Base-by-base conservation (phyloP, 2,888 invertebrate genomes). In the Zhuqinia jingwanae region DNA sequence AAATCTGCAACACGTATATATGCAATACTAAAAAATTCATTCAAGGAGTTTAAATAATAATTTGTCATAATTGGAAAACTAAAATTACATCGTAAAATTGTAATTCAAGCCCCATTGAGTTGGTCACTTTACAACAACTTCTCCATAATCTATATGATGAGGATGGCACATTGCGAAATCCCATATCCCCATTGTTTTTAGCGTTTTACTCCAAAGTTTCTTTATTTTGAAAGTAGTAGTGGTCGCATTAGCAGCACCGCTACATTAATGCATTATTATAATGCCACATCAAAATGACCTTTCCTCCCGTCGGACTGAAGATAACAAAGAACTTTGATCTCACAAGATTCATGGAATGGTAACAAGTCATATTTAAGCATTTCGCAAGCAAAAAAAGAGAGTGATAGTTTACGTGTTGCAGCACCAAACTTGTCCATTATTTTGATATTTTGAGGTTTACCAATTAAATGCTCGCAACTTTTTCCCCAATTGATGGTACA, bases 241-340 rank as follows among this genome's bases (percentile, higher is more conserved):
- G 0, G n/a, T n/a, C 25, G 3, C 36, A 63, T 30, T 30, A 63
- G 30, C 1, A 63, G 15, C 0, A 63, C 15, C 13, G 25, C 50
- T 2, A 10, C 50, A 5, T 15, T 5, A 13, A 50, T 50, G 13
- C 13, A 50, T 5, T 15, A 10, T 50, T 13, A 10, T 15, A 50
- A 50, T 15, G 25, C 2, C 22, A 60, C 22, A 60, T 25, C 60
- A 65, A n/a, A n/a, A 42, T n/a, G 17, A 36, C 17, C 36, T 65
- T 65, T 65, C 65, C 2, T 73, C 13, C 27, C 36, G 11, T 27
- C n/a, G n/a, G n/a, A n/a, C 11, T 53, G 20, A 8, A 13, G 17
- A 73, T 50, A 50, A 73, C 53, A 73, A 73, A 73, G 73, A 50
- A 73, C 73, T 73, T 73, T 73, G 70, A 47, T 27, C 70, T 22